Percentiles rank a stretch among this genome's conserved stretches.
These are phyloP conservation scores for Hylomyscus alleni DNA, from an alignment of 2,797 vertebrate genomes.

Conservation along the genomic window DNA sequence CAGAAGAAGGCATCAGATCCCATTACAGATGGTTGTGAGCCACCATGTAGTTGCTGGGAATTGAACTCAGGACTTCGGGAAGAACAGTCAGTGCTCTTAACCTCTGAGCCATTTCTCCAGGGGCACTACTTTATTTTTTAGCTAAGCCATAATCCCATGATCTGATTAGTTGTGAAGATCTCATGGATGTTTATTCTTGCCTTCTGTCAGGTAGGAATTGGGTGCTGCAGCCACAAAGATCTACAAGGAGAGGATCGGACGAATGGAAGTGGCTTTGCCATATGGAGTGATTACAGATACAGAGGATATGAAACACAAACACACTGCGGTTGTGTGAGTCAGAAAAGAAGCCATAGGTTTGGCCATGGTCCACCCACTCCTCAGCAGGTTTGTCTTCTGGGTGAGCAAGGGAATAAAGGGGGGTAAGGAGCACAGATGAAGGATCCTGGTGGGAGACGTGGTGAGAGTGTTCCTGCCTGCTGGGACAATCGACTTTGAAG, in stretches of 20 bases:
- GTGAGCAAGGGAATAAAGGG: background rate
- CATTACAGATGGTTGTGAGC: no score
- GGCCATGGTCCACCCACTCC: background rate
- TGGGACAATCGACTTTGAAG: background rate
- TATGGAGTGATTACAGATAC: background rate
- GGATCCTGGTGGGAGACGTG: background rate
- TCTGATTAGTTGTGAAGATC: background rate
- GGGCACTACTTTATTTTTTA: background rate
- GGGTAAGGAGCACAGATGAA: background rate
- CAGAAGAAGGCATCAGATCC: no score
- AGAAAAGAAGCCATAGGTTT: background rate
- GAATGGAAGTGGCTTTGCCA: no score
- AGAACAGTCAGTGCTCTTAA: no score
- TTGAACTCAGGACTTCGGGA: no score
- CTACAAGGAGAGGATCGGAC: background rate
- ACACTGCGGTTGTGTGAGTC: no score
- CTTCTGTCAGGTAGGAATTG: background rate
- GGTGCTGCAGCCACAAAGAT: background rate
- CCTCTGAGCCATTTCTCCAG: no score
- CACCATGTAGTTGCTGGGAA: no score
- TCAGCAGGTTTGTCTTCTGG: background rate
- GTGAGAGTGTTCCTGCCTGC: background rate
- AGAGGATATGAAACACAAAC: background rate
- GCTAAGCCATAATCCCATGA: background rate
- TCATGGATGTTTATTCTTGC: background rate